Conservation (phyloP, 2,797 vertebrate species). For the Ctenosaura bakeri region DNA sequence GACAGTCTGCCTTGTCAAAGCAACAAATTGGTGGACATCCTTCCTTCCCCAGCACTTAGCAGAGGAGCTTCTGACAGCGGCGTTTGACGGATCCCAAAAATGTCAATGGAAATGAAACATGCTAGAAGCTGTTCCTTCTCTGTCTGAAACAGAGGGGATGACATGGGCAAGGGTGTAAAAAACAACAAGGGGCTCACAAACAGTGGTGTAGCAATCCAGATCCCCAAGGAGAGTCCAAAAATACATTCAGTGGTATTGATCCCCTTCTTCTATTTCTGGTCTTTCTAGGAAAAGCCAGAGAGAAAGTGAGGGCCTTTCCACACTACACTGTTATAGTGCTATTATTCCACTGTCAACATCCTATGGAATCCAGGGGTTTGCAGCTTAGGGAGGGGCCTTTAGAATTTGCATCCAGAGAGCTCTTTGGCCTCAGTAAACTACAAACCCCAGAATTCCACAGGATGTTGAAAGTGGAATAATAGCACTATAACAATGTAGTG, state of each 20-base stretch:
- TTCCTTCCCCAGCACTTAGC: slow-evolving; percentile 5
- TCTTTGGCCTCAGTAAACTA: too few relatives aligned
- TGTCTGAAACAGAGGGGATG: background rate
- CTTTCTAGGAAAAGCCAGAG: too few relatives aligned
- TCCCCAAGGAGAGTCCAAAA: background rate
- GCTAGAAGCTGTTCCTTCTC: background rate
- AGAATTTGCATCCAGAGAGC: too few relatives aligned
- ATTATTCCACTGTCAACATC: too few relatives aligned
- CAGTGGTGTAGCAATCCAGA: background rate
- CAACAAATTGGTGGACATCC: slow-evolving; percentile 23
- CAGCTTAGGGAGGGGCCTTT: too few relatives aligned
- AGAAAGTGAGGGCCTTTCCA: too few relatives aligned
- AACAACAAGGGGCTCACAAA: background rate
- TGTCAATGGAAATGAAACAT: background rate
- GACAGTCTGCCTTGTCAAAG: slow-evolving; percentile 23
- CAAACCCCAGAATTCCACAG: too few relatives aligned
- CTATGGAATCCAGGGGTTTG: too few relatives aligned
- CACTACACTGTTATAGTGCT: too few relatives aligned
- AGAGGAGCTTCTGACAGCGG: background rate
- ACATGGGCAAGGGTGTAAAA: background rate
- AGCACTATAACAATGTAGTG: too few relatives aligned
- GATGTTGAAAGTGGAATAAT: too few relatives aligned
- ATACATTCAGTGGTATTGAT: background rate
- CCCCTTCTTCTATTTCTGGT: background rate
- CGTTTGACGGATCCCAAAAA: background rate